Percentiles rank a stretch among this genome's conserved stretches.
Conservation (phyloP, 2,113 vertebrate species). For the Haemorhous mexicanus region DNA sequence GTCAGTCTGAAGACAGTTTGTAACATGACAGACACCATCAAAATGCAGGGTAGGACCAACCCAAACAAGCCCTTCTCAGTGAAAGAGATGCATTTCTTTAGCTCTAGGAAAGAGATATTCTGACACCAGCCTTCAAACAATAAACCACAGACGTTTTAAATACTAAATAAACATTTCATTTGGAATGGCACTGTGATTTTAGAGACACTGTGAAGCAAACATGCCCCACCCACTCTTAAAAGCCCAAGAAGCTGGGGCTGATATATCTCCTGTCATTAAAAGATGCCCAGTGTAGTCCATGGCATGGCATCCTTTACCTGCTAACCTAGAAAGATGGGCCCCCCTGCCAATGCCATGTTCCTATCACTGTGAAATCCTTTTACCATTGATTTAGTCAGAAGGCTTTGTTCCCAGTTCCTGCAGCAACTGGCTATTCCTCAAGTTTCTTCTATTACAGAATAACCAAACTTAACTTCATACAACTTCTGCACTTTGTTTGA, state of each 20-base stretch:
- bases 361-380: conserved; percentile 20
- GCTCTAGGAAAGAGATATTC: background rate
- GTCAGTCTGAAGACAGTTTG: background rate
- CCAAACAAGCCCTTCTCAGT: background rate
- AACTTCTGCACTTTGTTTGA: background rate
- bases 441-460: background rate
- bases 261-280: background rate
- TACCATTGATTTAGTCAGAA: conserved; percentile 51
- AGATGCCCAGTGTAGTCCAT: background rate
- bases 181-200: background rate
- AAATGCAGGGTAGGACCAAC: background rate
- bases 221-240: background rate
- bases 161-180: background rate
- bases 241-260: background rate
- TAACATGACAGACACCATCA: background rate
- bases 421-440: conserved; percentile 10
- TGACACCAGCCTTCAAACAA: background rate
- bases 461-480: conserved; percentile 35
- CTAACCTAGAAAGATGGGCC: conserved; percentile 52
- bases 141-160: background rate
- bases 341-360: background rate
- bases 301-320: background rate
- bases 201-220: background rate
- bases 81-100: background rate
- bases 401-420: conserved; percentile 1